Base-by-base conservation (phyloP, 2,888 invertebrate genomes). In the Thereva unica region DNA sequence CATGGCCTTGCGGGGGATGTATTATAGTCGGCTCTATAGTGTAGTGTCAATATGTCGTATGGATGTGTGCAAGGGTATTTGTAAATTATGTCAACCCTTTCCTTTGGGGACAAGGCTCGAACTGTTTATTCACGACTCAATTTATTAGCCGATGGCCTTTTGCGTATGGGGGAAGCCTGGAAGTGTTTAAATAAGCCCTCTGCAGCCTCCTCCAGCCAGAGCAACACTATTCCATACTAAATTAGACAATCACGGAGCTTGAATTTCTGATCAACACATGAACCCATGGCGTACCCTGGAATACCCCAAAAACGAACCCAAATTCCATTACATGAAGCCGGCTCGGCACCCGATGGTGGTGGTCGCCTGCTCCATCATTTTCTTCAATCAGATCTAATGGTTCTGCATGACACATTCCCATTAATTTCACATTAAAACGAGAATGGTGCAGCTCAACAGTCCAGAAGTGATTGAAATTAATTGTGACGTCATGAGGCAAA, bases 61-160 rank as follows among this genome's bases (percentile, higher is more conserved):
- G 1, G 3, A 23, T 52, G 9, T 23, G 9, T 41, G 42, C 6
- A 23, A 23, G 23, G 34, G 45, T 59, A 49, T 49, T 40, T 52
- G 63, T 52, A 63, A 63, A 63, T 63, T 63, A 63, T 50, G 63
- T 63, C 37, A 63, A 63, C 63, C 63, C 52, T 63, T 50, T 63
- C 63, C 63, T 52, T 53, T 38, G 41, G 63, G 63, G 44, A 53
- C 42, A 42, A 52, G 35, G 34, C 35, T 42, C 44, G 52, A 63
- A 52, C 63, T 52, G 63, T 41, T 52, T 52, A 63, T 63, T 63
- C 52, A 63, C 63, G 63, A 52, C 63, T 63, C 63, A 63, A 63
- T 63, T 63, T 63, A 52, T 52, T 52, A 63, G 50, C 50, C 49
- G 9, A 52, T 7, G 49, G 9, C 9, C 9, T 7, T 7, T n/a